Evolutionary conservation across 2,113 vertebrate genomes (phyloP).

Genomic region (Pygoscelis antarcticus): DNA sequence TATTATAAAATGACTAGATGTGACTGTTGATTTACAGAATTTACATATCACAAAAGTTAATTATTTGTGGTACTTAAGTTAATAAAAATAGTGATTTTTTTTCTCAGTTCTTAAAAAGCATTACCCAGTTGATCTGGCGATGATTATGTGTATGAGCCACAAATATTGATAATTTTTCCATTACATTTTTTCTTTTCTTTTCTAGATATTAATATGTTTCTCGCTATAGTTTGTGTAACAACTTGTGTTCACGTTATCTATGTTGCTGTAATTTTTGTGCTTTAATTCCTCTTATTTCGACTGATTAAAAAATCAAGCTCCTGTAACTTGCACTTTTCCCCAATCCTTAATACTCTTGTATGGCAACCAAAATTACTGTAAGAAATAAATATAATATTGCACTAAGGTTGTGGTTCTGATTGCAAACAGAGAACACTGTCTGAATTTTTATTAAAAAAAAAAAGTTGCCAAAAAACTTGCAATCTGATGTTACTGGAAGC

Average conservation of each 20-base stretch:
- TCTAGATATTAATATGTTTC: constrained; percentile 82
- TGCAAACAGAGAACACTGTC: constrained; percentile 69
- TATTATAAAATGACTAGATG: constrained; percentile 78
- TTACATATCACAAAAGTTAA: constrained; percentile 78
- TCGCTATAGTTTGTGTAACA: constrained; percentile 85
- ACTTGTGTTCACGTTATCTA: constrained; percentile 90
- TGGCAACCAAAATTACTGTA: constrained; percentile 96
- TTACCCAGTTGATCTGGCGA: constrained; percentile 78
- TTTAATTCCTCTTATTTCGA: constrained; percentile 89
- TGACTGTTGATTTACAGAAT: constrained; percentile 82
- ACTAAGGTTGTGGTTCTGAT: constrained; percentile 84
- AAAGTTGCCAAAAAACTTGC: constrained; percentile 40
- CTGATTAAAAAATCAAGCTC: constrained; percentile 84
- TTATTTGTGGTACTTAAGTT: constrained; percentile 84
- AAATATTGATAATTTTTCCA: constrained; percentile 69
- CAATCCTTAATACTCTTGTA: constrained; percentile 89
- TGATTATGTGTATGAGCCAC: constrained; percentile 77
- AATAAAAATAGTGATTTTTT: constrained; percentile 79
- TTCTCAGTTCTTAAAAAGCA: constrained; percentile 72
- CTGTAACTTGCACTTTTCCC: constrained; percentile 90
- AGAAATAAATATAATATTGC: constrained; percentile 97
- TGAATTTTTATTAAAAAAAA: constrained; percentile 39
- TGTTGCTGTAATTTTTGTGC: constrained; percentile 97
- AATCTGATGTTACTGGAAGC: background rate
- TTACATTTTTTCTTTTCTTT: constrained; percentile 71